A percentile compares a stretch with the other conserved stretches of the same genome.
Conservation (phyloP, 2,113 vertebrate species). For the Dissostichus mawsoni region DNA sequence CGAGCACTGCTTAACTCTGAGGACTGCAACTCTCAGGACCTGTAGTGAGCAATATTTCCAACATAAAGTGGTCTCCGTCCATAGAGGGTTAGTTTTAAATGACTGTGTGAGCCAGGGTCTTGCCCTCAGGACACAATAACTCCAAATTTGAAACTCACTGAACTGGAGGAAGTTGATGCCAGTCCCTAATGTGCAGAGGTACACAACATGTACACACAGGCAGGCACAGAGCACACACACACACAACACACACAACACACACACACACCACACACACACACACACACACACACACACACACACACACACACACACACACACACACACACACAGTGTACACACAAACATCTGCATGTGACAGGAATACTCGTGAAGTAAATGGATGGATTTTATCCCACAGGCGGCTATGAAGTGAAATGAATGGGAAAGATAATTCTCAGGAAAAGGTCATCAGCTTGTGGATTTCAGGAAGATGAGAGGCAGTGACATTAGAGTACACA, state of each 20-base stretch:
- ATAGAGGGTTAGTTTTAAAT: constrained; percentile 43
- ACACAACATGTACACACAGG: constrained; percentile 8
- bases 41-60: constrained; percentile 35
- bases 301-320: not conserved
- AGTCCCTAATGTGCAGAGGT: constrained; percentile 29
- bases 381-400: constrained; percentile 21
- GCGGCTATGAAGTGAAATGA: constrained; percentile 51
- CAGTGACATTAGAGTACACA: not conserved
- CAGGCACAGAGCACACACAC: not conserved
- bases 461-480: constrained; percentile 27
- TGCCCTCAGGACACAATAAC: constrained; percentile 52
- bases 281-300: constrained; percentile 1
- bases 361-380: constrained; percentile 3
- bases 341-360: constrained; percentile 29
- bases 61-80: constrained; percentile 33
- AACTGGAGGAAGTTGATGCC: constrained; percentile 37
- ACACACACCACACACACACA: not conserved
- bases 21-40: constrained; percentile 17
- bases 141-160: constrained; percentile 50
- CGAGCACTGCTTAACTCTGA: constrained; percentile 10
- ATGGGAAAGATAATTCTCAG: constrained; percentile 52
- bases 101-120: constrained; percentile 30
- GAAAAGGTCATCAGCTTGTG: constrained; percentile 60
- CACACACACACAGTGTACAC: not conserved
- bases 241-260: constrained; percentile 1